Evolutionary conservation across 2,888 invertebrate species (phyloP).

Genomic region (Orgyia antiqua): DNA sequence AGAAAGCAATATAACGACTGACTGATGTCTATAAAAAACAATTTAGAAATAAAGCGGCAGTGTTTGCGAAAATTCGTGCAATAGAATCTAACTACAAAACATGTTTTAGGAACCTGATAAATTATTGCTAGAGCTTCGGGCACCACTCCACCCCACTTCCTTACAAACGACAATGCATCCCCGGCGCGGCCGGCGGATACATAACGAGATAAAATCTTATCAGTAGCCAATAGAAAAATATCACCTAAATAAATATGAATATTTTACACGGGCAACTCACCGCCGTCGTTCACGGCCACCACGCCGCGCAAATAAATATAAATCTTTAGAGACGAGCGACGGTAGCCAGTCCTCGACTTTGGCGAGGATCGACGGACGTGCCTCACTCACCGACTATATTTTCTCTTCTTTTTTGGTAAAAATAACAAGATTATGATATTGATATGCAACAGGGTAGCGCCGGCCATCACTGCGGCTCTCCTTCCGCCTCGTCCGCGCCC

Average conservation of each 20-base stretch:
- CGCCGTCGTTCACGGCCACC: conserved; percentile 34
- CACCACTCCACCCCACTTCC: conserved; percentile 41
- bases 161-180: conserved; percentile 51
- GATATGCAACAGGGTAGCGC: conserved; percentile 47
- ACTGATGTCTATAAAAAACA: conserved; percentile 55
- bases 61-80: conserved; percentile 75
- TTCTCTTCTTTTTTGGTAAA: conserved; percentile 64
- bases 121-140: conserved; percentile 75
- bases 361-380: conserved; percentile 11
- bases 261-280: conserved; percentile 49
- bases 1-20: conserved; percentile 58
- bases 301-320: conserved; percentile 41
- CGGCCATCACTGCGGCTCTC: conserved; percentile 50
- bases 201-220: conserved; percentile 73
- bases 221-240: conserved; percentile 78
- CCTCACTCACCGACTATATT: conserved; percentile 32
- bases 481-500: conserved; percentile 35
- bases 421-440: conserved; percentile 66
- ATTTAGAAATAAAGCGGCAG: conserved; percentile 73
- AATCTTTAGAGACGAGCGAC: conserved; percentile 29
- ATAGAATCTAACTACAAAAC: conserved; percentile 76
- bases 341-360: conserved; percentile 21
- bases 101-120: conserved; percentile 78
- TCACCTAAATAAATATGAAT: conserved; percentile 77
- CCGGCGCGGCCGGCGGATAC: conserved; percentile 54